Percentiles rank a stretch among this genome's conserved stretches.
These are phyloP conservation scores for Uropsilus gracilis DNA, from an alignment of 2,113 vertebrate species.

Conservation along the genomic window DNA sequence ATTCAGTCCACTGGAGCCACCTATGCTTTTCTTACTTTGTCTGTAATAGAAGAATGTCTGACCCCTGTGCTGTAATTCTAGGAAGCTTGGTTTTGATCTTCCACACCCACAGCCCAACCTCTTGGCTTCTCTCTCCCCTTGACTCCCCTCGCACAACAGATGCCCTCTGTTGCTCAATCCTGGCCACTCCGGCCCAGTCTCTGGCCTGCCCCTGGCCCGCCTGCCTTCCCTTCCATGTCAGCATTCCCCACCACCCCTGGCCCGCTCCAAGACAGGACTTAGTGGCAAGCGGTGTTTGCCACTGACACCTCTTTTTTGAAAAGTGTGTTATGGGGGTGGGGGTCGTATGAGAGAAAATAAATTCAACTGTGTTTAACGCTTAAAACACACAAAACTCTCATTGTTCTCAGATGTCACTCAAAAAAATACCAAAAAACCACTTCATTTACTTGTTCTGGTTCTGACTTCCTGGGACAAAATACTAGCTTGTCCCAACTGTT, in stretches of 20 bases:
- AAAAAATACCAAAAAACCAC: background rate
- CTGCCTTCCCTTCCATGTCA: background rate
- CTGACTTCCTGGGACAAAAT: background rate
- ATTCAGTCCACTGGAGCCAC: background rate
- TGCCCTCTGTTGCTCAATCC: background rate
- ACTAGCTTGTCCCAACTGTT: background rate
- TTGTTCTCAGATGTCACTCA: background rate
- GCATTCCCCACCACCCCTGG: background rate
- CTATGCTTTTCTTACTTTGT: background rate
- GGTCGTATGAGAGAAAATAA: background rate
- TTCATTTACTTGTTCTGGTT: constrained; percentile 16
- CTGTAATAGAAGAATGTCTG: background rate
- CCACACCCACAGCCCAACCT: background rate
- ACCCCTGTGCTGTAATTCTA: background rate
- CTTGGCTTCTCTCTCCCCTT: too few relatives aligned
- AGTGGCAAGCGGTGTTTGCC: background rate
- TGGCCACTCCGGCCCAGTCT: background rate
- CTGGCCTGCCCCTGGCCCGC: background rate
- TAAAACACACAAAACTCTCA: background rate
- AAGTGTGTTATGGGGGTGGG: background rate
- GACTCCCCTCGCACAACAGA: background rate
- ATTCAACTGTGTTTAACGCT: background rate
- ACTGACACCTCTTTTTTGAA: background rate
- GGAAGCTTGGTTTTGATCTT: background rate
- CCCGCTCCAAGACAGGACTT: background rate